These are phyloP conservation scores for Helicolenus hilgendorfi DNA, from an alignment of 2,797 vertebrate species.

Conservation along the genomic window DNA sequence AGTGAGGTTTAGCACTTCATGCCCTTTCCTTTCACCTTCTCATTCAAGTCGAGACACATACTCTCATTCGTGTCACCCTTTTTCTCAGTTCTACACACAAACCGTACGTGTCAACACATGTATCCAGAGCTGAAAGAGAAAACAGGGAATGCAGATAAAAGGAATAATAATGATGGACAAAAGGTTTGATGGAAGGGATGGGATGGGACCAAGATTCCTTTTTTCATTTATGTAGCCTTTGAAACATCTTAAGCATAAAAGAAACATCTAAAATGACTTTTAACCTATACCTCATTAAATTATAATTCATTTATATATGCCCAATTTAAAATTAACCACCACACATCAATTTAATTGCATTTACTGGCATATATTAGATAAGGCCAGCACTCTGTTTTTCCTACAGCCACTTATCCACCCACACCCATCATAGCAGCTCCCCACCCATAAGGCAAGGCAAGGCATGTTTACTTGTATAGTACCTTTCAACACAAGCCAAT, in stretches of 20 bases:
- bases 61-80: constrained; percentile 31
- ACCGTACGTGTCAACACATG: background rate
- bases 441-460: background rate
- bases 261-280: background rate
- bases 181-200: background rate
- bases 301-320: background rate
- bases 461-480: background rate
- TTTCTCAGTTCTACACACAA: background rate
- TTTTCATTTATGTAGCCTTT: background rate
- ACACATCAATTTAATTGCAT: background rate
- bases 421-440: background rate
- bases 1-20: constrained; percentile 43
- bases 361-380: background rate
- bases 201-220: background rate
- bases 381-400: background rate
- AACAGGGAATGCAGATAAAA: background rate
- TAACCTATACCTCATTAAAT: background rate
- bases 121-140: background rate
- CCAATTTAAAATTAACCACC: background rate
- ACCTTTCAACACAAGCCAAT: background rate
- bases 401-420: background rate
- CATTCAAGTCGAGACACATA: constrained; percentile 55
- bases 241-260: background rate
- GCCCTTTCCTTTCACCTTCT: constrained; percentile 50
- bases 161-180: background rate